Conservation (phyloP, 1,140 invertebrate genomes). For the Pseudomyrmex flavicornis region DNA sequence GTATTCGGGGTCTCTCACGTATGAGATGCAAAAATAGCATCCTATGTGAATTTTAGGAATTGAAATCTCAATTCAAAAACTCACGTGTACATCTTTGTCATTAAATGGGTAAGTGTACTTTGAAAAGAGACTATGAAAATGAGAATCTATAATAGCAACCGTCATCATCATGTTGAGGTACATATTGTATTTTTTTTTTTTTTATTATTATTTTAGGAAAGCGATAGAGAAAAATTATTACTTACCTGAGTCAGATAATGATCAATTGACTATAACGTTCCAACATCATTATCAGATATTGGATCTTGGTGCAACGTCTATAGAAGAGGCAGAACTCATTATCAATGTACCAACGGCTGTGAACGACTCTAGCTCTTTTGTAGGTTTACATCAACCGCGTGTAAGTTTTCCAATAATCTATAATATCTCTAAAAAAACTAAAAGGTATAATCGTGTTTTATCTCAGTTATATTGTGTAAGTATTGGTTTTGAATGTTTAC, state of each 20-base stretch:
- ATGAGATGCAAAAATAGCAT: no score
- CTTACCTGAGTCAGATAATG: constrained; percentile 40
- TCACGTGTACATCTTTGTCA: no score
- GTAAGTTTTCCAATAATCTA: constrained; percentile 37
- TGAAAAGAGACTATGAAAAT: no score
- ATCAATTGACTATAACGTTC: constrained; percentile 68
- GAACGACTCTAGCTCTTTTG: constrained; percentile 43
- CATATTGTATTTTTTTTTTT: neutral
- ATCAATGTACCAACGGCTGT: constrained; percentile 67
- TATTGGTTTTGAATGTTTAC: neutral
- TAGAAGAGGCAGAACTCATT: constrained; percentile 65
- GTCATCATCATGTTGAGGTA: neutral
- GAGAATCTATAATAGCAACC: neutral
- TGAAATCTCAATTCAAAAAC: no score
- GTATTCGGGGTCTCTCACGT: no score
- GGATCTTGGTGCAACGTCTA: constrained; percentile 79
- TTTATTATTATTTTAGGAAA: constrained; percentile 74
- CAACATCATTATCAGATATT: constrained; percentile 75
- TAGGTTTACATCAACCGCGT: constrained; percentile 63
- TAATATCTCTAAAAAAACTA: no score
- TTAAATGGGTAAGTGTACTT: constrained; percentile 78
- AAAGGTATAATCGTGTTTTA: neutral
- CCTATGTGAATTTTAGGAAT: no score
- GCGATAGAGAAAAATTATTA: constrained; percentile 78
- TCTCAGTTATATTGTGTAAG: no score